Conservation (phyloP, 1,140 invertebrate genomes). For the Tetragonula clypearis region DNA sequence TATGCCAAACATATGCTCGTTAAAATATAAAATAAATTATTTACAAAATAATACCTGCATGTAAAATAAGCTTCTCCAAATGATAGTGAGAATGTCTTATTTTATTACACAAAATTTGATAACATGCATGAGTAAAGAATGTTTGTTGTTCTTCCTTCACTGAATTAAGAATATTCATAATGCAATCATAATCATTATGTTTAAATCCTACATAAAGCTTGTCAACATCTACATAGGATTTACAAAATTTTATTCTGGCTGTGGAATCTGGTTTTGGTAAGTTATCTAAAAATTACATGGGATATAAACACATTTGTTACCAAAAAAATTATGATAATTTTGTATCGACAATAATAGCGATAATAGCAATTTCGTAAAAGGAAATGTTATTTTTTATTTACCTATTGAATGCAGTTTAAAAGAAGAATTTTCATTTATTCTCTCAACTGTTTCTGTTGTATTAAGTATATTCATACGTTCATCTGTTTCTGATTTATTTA, state of each 20-base stretch:
- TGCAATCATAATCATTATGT: constrained; percentile 65
- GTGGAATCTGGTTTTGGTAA: constrained; percentile 44
- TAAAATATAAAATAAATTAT: constrained; percentile 20
- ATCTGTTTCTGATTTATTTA: not conserved
- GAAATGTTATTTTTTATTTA: constrained; percentile 27
- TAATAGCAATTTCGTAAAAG: not conserved
- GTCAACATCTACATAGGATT: constrained; percentile 59
- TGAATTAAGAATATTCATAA: constrained; percentile 61
- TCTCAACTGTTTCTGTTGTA: not conserved
- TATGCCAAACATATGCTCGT: too few species aligned
- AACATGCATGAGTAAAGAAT: constrained; percentile 57
- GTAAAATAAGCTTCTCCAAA: constrained; percentile 60
- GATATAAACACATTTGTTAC: not conserved
- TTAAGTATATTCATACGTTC: not conserved
- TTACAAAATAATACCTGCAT: constrained; percentile 63
- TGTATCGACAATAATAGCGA: not conserved
- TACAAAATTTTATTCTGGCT: constrained; percentile 53
- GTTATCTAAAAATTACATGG: constrained; percentile 50
- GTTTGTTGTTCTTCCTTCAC: constrained; percentile 18
- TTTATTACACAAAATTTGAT: constrained; percentile 62
- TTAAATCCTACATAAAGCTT: constrained; percentile 59
- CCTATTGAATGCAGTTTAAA: constrained; percentile 29
- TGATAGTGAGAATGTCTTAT: constrained; percentile 57
- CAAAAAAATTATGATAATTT: not conserved
- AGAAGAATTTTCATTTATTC: not conserved